Conservation (phyloP, 2,113 vertebrate species). For the Pituophis catenifer region DNA sequence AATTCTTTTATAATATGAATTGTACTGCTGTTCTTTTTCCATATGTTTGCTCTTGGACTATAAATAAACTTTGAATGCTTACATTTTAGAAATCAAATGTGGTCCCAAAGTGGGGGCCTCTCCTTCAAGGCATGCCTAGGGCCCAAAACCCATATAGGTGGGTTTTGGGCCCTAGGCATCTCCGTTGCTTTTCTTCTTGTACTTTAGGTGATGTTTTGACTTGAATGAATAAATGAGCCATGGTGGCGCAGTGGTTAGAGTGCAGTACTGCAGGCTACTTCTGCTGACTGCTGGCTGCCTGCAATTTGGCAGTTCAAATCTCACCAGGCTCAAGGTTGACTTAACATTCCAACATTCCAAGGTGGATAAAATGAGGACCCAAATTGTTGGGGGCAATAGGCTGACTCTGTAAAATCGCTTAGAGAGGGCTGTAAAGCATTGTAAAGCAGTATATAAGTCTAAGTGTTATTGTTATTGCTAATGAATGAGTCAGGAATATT, state of each 20-base stretch:
- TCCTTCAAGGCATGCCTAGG: neutral
- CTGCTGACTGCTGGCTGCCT: no score
- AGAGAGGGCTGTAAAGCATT: no score
- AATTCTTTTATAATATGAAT: neutral
- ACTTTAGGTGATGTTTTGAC: neutral
- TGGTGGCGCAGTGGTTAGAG: no score
- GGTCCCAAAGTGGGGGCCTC: neutral
- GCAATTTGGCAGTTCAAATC: no score
- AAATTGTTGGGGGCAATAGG: no score
- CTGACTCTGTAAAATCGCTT: no score
- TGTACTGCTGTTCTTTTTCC: neutral
- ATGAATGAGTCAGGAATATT: neutral
- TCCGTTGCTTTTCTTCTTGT: neutral
- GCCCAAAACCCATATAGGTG: neutral
- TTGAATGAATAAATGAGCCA: neutral
- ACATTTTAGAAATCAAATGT: neutral
- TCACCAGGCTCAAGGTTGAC: no score
- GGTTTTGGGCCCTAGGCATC: neutral
- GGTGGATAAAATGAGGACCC: no score
- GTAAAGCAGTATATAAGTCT: no score
- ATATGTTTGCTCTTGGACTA: neutral
- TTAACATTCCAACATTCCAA: no score
- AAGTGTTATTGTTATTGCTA: no score
- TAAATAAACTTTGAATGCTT: neutral
- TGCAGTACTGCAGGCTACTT: no score